Percentiles rank a stretch among this genome's conserved stretches.
Conservation (phyloP, 2,113 vertebrate species). For the Chlorocebus sabaeus region DNA sequence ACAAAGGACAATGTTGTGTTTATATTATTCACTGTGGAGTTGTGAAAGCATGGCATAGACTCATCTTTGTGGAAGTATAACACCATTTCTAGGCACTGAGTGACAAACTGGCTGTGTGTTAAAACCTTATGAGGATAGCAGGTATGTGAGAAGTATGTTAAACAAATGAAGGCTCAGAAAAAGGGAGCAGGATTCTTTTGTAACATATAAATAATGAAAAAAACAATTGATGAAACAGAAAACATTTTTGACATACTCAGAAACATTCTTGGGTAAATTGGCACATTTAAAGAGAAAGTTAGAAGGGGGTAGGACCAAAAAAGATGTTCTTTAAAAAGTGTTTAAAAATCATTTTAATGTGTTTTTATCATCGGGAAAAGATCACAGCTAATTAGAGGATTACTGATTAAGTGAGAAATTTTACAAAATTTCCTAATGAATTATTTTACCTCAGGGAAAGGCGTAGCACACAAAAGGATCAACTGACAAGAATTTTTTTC, state of each 20-base stretch:
- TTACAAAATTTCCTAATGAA: constrained; percentile 11
- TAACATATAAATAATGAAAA: not conserved
- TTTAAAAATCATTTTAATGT: not conserved
- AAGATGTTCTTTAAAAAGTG: not conserved
- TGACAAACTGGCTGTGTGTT: not conserved
- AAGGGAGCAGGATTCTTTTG: not conserved
- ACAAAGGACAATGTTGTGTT: not conserved
- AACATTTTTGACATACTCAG: not conserved
- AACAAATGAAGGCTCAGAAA: not conserved
- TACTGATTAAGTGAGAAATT: constrained; percentile 5
- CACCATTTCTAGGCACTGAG: not conserved
- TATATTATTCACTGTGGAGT: not conserved
- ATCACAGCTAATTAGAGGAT: not conserved
- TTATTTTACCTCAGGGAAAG: constrained; percentile 25
- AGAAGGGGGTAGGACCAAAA: not conserved
- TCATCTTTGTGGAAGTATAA: not conserved
- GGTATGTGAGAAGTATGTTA: not conserved
- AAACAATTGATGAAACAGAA: not conserved
- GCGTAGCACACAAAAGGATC: not conserved
- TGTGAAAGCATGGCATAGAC: not conserved
- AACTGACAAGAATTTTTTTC: not conserved
- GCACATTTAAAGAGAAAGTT: not conserved
- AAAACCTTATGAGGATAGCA: not conserved
- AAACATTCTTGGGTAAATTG: not conserved
- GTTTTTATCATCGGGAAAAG: not conserved